Percentiles rank a stretch among this genome's conserved stretches.
These are phyloP conservation scores for Vollenhovia emeryi DNA, from an alignment of 1,140 invertebrate genomes.

Conservation along the genomic window DNA sequence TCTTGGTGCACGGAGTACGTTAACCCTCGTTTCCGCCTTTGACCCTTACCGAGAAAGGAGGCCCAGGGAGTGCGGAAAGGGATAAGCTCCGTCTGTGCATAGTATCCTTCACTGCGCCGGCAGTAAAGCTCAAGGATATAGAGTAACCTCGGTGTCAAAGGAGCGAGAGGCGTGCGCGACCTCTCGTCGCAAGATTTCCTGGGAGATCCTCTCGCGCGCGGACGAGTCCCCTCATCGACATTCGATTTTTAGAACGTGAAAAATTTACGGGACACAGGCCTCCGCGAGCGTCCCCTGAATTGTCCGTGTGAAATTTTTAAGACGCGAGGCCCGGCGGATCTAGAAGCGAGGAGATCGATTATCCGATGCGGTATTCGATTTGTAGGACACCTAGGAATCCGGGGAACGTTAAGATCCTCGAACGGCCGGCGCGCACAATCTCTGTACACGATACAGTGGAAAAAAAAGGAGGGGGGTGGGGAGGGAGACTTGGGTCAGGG, in stretches of 20 bases:
- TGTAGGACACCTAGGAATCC: not conserved
- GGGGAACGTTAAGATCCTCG: not conserved
- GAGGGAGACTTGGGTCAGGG: not conserved
- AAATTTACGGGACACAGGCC: not conserved
- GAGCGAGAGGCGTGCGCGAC: not conserved
- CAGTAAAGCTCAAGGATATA: conserved; percentile 23
- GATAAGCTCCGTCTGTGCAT: conserved; percentile 11
- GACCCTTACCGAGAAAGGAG: conserved; percentile 36
- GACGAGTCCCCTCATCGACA: not conserved
- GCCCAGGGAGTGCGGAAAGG: not conserved
- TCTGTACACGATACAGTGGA: not conserved
- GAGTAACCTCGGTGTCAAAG: conserved; percentile 39
- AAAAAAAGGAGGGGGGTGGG: no score
- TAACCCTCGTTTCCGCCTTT: conserved; percentile 41
- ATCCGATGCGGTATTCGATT: not conserved
- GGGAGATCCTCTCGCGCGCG: not conserved
- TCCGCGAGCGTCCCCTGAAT: not conserved
- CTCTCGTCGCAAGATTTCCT: conserved; percentile 1
- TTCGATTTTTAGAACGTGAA: not conserved
- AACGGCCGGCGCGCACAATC: not conserved
- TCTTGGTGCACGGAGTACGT: conserved; percentile 6
- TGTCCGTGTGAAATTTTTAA: not conserved
- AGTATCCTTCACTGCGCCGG: conserved; percentile 18
- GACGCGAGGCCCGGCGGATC: not conserved
- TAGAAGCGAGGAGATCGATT: not conserved